Evolutionary conservation across 2,888 invertebrate genomes (phyloP), one percentile per base, ranked within the genome.

Genomic region (Hirtodrosophila confusa): DNA sequence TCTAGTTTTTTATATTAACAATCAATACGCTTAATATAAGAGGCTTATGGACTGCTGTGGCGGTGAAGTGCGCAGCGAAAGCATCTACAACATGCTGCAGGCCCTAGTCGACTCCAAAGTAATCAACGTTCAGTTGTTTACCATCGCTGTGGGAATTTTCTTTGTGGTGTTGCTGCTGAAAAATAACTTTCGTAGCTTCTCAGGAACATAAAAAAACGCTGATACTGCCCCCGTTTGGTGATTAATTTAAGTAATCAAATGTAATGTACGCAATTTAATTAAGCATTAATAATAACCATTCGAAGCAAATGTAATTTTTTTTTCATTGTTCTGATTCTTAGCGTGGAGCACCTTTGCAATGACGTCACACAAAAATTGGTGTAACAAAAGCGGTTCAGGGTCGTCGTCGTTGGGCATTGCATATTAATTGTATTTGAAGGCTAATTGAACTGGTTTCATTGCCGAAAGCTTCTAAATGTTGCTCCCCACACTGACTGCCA

Each of bases 71-170:
- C 88, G 86, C 55, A 89, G 88, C 73, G 85, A 90, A 65, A 82
- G 90, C 41, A 77, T 91, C 47, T 86, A 89, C 70, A 90, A 88
- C 64, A 89, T 90, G 89, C 68, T 90, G 35, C 89, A 90, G 67
- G 77, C 90, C 44, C 74, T 90, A 57, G 87, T 90, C 39, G 91
- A 91, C 68, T 90, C 90, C 0, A 90, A 90, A 84, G 78, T 90
- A 37, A 88, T 90, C 61, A 90, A 90, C 63, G 80, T 91, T 39
- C 89, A 90, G 80, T 75, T 90, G 47, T 87, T 90, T 65, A 89
- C 90, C 10, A 90, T 90, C 64, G 91, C 91, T 53, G 90, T 90
- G 68, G 90, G 90, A 37, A 88, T 90, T 63, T 85, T 91, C 60
- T 90, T 90, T 75, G 88, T 90, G 43, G 85, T 90, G 45, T 73